Percentiles rank a stretch among this genome's conserved stretches.
Evolutionary conservation across 2,113 vertebrate species (phyloP).

Genomic region (Prunella fulvescens): DNA sequence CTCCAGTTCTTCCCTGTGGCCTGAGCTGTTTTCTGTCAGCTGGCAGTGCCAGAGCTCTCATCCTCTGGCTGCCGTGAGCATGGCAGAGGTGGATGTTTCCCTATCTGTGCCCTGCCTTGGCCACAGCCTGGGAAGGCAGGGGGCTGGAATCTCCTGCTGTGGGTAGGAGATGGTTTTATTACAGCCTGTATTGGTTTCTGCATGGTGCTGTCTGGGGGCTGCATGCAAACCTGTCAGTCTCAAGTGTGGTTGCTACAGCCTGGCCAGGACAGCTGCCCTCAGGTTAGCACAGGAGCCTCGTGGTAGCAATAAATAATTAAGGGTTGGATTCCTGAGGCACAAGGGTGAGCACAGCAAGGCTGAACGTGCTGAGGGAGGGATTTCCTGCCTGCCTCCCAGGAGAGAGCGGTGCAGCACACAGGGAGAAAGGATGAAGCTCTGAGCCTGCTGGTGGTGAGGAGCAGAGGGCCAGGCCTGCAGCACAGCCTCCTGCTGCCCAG

Average conservation of each 20-base stretch:
- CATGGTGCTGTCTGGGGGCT: background rate
- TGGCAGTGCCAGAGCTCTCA: fast-evolving
- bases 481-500: background rate
- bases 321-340: background rate
- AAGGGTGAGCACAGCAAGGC: background rate
- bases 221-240: background rate
- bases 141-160: background rate
- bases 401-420: fast-evolving
- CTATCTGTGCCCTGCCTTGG: background rate
- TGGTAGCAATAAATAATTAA: background rate
- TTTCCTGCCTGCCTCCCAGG: background rate
- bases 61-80: fast-evolving
- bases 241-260: background rate
- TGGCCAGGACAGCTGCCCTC: background rate
- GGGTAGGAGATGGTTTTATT: background rate
- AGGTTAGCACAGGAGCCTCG: background rate
- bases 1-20: background rate
- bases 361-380: fast-evolving
- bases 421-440: background rate
- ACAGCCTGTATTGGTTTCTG: background rate
- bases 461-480: background rate
- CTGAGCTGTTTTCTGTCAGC: background rate
- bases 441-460: fast-evolving
- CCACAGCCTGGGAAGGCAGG: background rate
- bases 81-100: fast-evolving